Evolutionary conservation across 2,888 invertebrate species (phyloP).

Genomic region (Osmoderma eremita): DNA sequence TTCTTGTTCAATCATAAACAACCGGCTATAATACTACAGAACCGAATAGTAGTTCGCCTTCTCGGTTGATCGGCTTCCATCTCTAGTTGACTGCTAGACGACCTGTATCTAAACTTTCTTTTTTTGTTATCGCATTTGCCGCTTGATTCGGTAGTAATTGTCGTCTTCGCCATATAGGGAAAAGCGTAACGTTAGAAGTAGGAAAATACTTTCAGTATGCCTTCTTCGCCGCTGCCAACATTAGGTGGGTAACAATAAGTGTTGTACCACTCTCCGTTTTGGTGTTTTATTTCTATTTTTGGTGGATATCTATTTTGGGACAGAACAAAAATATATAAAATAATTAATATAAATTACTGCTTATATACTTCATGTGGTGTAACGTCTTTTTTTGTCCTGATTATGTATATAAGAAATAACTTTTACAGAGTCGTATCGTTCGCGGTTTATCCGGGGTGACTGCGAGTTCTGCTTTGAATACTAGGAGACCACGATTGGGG

Average conservation of each 20-base stretch:
- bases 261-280: too few species aligned
- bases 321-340: too few species aligned
- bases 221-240: slow-evolving; percentile 1
- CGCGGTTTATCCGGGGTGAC: slow-evolving; percentile 57
- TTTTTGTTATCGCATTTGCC: slow-evolving; percentile 32
- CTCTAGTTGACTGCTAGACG: slow-evolving; percentile 27
- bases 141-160: slow-evolving; percentile 34
- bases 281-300: too few species aligned
- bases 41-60: slow-evolving; percentile 23
- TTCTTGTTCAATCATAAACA: slow-evolving; percentile 37
- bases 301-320: too few species aligned
- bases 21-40: slow-evolving; percentile 20
- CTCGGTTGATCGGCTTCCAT: slow-evolving; percentile 17
- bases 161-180: slow-evolving; percentile 21
- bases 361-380: too few species aligned
- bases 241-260: slow-evolving; percentile 8
- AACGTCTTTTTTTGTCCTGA: neutral
- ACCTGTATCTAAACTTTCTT: slow-evolving; percentile 33
- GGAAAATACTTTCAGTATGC: slow-evolving; percentile 14
- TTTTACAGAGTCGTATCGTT: slow-evolving; percentile 56
- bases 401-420: slow-evolving; percentile 1
- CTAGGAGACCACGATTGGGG: slow-evolving; percentile 55
- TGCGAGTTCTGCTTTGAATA: slow-evolving; percentile 51
- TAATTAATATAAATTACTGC: too few species aligned
- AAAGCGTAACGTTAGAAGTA: slow-evolving; percentile 23